Evolutionary conservation across 2,113 vertebrate genomes (phyloP), one percentile per base, ranked within the genome.

Genomic region (Gallinago jamesoni): DNA sequence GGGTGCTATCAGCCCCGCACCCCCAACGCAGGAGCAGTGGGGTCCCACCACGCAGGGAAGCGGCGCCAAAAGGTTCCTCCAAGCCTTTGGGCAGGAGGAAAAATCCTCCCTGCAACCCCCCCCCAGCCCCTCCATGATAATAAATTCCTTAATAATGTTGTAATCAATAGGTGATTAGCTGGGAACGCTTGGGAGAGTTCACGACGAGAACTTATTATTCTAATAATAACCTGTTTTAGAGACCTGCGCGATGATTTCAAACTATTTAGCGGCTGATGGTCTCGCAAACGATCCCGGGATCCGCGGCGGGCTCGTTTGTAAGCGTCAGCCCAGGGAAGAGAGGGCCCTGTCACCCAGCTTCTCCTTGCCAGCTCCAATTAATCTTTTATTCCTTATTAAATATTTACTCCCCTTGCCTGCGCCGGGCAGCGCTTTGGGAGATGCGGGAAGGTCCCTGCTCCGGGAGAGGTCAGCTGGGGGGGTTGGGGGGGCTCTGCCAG

Each of bases 381-480:
- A 94, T 96, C 75, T 82, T 78, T 74, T 37, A 79, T 66, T 70
- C 64, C n/a, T 74, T 84, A 81, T 91, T 74, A 93, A 94, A 95
- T 92, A 87, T 96, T 91, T 87, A 87, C 82, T 69, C 52, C 39
- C 62, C 64, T 91, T 37, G 56, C 85, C 79, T 30, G 43, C 0
- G 0, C 60, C 1, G 1, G n/a, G 45, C 59, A 60, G 43, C 2
- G 10, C 63, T 73, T 53, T 30, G 82, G 55, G 88, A 75, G 75
- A 56, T 13, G 50, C 3, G 0, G 43, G 13, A 37, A 84, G 45
- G 48, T 60, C 62, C 50, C 68, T 52, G 50, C 48, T 62, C 92
- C 1, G 1, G 48, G 47, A 15, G 30, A 19, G n/a, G 28, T 74
- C 20, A 64, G 48, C 14, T 82, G 48, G 4, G n/a, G 52, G 11